Base-by-base conservation (phyloP, 2,113 vertebrate genomes). In the Ammospiza caudacuta region DNA sequence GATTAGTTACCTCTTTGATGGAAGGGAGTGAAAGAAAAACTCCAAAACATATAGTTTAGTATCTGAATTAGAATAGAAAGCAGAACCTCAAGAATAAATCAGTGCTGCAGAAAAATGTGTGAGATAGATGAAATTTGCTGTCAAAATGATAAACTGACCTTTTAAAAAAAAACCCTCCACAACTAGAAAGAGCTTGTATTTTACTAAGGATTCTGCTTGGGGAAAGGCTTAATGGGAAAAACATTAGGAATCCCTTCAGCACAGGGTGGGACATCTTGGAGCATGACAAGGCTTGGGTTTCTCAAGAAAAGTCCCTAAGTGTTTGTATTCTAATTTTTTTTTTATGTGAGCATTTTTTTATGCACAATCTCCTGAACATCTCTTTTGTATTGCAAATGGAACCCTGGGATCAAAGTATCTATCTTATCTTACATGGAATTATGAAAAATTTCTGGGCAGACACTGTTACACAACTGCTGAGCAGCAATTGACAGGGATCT, bases 361-460 rank as follows among this genome's bases (percentile, higher is more conserved):
- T 2, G 0, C 31, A 69, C 15, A 54, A 0, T 44, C 16, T 64
- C 15, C 54, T 49, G 44, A 44, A n/a, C 6, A 18, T n/a, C 19
- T 52, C 13, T 24, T 76, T 61, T 83, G 6, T 55, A 29, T 55
- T 0, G 0, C 8, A 6, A 52, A 39, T 20, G 14, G 37, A 89
- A 51, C 64, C 12, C 46, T 19, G 13, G 16, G 8, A 33, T 49
- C 3, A 41, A 41, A 49, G 62, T 41, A n/a, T 22, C 21, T 62
- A 11, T 23, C 20, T 75, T 91, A 47, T 75, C 78, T 63, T n/a
- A 58, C 41, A 21, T 4, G 9, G 14, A 61, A 79, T 61, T 59
- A 13, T 22, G 13, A 49, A 49, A 9, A 64, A 44, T 24, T 44
- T 68, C 5, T 47, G 20, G 27, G 15, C 25, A 49, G 41, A 20